Conservation (phyloP, 1,140 invertebrate species). For the Oscheius sp. region DNA sequence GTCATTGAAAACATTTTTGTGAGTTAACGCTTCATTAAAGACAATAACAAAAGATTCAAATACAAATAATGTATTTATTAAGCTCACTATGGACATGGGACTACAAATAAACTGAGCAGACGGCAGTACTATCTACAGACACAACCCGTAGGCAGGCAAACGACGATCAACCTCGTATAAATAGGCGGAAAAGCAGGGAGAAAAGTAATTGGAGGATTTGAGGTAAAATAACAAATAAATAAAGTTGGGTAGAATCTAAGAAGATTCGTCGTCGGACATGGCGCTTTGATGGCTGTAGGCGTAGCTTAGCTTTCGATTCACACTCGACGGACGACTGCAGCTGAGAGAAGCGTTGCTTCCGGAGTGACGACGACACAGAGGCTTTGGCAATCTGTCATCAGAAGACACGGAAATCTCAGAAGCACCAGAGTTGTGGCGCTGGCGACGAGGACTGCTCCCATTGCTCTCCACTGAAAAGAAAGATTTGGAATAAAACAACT, state of each 20-base stretch:
- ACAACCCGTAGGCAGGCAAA: neutral
- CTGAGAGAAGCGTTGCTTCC: conserved; percentile 6
- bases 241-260: neutral
- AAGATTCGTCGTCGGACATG: neutral
- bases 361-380: conserved; percentile 34
- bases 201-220: too few relatives aligned
- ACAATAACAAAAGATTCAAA: too few relatives aligned
- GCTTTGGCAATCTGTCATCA: conserved; percentile 30
- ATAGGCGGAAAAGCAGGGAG: neutral
- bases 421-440: conserved; percentile 25
- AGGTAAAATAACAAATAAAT: neutral
- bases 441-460: too few relatives aligned
- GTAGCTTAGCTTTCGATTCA: conserved; percentile 27
- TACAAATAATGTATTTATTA: too few relatives aligned
- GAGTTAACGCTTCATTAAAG: too few relatives aligned
- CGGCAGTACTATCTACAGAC: neutral
- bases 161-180: neutral
- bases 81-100: too few relatives aligned
- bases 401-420: conserved; percentile 30
- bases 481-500: too few relatives aligned
- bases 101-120: too few relatives aligned
- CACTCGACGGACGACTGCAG: conserved; percentile 14
- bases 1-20: too few relatives aligned
- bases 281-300: conserved; percentile 14
- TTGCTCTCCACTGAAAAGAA: too few relatives aligned